Evolutionary conservation across 2,888 invertebrate species (phyloP).

Genomic region (Meghimatium bilineatum): DNA sequence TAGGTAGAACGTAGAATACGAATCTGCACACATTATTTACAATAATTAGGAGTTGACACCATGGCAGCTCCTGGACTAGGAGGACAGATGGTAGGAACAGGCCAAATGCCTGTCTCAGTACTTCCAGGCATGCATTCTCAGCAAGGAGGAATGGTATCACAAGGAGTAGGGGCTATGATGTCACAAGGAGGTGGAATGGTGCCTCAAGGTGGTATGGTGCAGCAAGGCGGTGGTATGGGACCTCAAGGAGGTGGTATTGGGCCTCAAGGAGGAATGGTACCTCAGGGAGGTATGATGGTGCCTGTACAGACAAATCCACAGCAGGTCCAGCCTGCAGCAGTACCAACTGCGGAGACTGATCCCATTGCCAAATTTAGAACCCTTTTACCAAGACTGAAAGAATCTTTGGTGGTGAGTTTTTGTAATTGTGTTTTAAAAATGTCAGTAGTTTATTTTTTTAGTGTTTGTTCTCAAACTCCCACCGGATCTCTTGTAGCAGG

Average conservation of each 20-base stretch:
- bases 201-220: background rate
- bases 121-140: slow-evolving; percentile 22
- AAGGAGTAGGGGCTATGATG: background rate
- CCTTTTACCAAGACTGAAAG: slow-evolving; percentile 66
- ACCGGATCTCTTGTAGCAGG: too few species aligned
- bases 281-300: slow-evolving; percentile 1
- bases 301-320: slow-evolving; percentile 49
- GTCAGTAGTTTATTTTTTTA: too few species aligned
- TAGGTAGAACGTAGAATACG: too few species aligned
- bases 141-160: slow-evolving; percentile 23
- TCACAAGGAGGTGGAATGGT: background rate
- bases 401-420: slow-evolving; percentile 63
- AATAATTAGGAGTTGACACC: too few species aligned
- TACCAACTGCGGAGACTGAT: slow-evolving; percentile 59
- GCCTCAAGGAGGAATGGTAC: background rate
- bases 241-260: background rate
- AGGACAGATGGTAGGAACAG: slow-evolving; percentile 4
- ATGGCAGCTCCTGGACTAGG: slow-evolving; percentile 44
- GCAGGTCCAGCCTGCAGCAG: slow-evolving; percentile 47
- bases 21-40: too few species aligned
- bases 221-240: background rate
- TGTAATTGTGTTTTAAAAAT: too few species aligned
- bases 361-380: slow-evolving; percentile 65
- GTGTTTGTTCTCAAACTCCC: too few species aligned
- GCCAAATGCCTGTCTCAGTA: slow-evolving; percentile 17